These are phyloP conservation scores for Apotomis betuletana DNA, from an alignment of 2,888 invertebrate species.

Conservation along the genomic window DNA sequence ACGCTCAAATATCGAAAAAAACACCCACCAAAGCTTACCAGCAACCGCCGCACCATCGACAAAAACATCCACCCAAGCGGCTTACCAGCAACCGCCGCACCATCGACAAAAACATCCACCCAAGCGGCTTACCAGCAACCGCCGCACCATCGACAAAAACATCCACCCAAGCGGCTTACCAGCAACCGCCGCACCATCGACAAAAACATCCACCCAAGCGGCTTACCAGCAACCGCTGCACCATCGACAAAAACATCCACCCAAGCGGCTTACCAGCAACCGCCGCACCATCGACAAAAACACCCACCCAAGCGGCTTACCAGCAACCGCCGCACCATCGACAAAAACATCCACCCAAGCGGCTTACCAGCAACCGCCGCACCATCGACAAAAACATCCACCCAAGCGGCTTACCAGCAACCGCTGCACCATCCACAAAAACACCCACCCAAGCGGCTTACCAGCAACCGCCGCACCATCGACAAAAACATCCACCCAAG, in stretches of 20 bases:
- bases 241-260: slow-evolving; percentile 12
- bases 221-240: slow-evolving; percentile 1
- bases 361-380: slow-evolving; percentile 3
- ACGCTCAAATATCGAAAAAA: not conserved
- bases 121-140: slow-evolving; percentile 1
- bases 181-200: slow-evolving; percentile 2
- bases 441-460: not conserved
- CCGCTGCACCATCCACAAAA: slow-evolving; percentile 11
- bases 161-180: not conserved
- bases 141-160: slow-evolving; percentile 13
- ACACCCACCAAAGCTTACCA: slow-evolving; percentile 1
- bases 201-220: slow-evolving; percentile 3
- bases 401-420: slow-evolving; percentile 1
- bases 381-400: slow-evolving; percentile 11
- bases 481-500: slow-evolving; percentile 10
- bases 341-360: slow-evolving; percentile 8
- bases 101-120: slow-evolving; percentile 14
- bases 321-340: not conserved
- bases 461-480: not conserved
- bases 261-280: slow-evolving; percentile 1
- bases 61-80: slow-evolving; percentile 4
- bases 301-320: not conserved
- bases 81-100: not conserved
- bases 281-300: slow-evolving; percentile 14
- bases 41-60: slow-evolving; percentile 1